Conservation (phyloP, 1,140 invertebrate genomes). For the Drosophila kikkawai region DNA sequence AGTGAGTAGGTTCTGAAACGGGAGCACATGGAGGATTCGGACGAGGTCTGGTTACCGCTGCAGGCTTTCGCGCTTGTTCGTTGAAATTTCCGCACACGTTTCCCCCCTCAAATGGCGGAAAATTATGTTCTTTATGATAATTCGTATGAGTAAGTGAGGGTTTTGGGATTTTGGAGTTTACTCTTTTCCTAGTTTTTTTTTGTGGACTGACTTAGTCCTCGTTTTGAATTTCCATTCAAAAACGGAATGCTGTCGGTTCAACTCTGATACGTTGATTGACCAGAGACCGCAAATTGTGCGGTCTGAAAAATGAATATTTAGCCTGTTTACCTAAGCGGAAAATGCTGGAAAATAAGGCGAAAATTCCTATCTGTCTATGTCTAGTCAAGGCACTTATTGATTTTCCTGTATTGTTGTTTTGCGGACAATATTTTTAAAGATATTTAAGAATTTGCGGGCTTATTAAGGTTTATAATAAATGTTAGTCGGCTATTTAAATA, state of each 20-base stretch:
- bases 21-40: conserved; percentile 20
- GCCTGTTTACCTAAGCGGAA: conserved; percentile 45
- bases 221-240: conserved; percentile 50
- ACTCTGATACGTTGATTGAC: conserved; percentile 24
- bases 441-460: too few relatives aligned
- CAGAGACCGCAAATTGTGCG: conserved; percentile 45
- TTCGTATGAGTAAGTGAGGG: conserved; percentile 54
- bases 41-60: conserved; percentile 20
- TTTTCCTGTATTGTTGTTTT: neutral
- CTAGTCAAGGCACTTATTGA: neutral
- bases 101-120: conserved; percentile 58
- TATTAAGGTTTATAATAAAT: neutral
- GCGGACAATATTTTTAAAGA: neutral
- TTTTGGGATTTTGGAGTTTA: conserved; percentile 3
- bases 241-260: conserved; percentile 54
- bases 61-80: conserved; percentile 16
- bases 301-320: conserved; percentile 53
- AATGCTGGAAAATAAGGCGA: conserved; percentile 30
- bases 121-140: conserved; percentile 81
- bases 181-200: neutral
- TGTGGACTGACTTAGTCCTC: neutral
- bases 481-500: neutral
- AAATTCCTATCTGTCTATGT: conserved; percentile 8
- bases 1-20: conserved; percentile 16
- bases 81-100: conserved; percentile 58